Evolutionary conservation across 1,140 invertebrate genomes (phyloP).

Genomic region (Aphaenogaster ashmeadi): DNA sequence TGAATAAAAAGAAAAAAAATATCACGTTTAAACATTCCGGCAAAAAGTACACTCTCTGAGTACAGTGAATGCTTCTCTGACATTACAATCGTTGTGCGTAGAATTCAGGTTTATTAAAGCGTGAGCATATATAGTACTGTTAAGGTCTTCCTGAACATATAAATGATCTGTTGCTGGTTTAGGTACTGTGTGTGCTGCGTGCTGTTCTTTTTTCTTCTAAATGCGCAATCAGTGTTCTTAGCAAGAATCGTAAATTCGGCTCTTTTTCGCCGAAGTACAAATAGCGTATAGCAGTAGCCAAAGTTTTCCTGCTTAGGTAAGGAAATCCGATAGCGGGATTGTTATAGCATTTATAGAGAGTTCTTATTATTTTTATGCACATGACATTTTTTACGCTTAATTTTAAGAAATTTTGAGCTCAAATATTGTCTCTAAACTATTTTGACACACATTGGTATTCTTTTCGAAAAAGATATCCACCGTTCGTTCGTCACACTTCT

Average conservation of each 20-base stretch:
- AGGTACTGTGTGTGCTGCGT: constrained; percentile 75
- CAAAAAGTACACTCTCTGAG: constrained; percentile 75
- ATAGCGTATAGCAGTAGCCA: constrained; percentile 82
- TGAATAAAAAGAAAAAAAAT: constrained; percentile 59
- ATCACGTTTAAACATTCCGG: constrained; percentile 83
- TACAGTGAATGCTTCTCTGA: constrained; percentile 79
- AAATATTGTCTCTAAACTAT: constrained; percentile 44
- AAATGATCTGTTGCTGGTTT: constrained; percentile 77
- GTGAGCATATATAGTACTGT: constrained; percentile 82
- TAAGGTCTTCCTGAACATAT: constrained; percentile 85
- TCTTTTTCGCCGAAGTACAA: constrained; percentile 77
- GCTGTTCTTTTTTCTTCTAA: constrained; percentile 74
- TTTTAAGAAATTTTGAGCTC: constrained; percentile 51
- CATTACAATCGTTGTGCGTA: constrained; percentile 79
- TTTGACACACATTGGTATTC: constrained; percentile 54
- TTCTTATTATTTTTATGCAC: constrained; percentile 74
- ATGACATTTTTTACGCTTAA: constrained; percentile 69
- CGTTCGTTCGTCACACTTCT: constrained; percentile 54
- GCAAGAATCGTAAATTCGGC: constrained; percentile 75
- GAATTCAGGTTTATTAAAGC: constrained; percentile 84
- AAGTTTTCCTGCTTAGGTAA: constrained; percentile 78
- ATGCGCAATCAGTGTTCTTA: constrained; percentile 76
- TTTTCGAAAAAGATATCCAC: constrained; percentile 56
- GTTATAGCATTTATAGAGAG: constrained; percentile 55
- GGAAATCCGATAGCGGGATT: constrained; percentile 68